Conservation (phyloP, 53 echinoderm and acorn worm genomes). For the Crossaster papposus region DNA sequence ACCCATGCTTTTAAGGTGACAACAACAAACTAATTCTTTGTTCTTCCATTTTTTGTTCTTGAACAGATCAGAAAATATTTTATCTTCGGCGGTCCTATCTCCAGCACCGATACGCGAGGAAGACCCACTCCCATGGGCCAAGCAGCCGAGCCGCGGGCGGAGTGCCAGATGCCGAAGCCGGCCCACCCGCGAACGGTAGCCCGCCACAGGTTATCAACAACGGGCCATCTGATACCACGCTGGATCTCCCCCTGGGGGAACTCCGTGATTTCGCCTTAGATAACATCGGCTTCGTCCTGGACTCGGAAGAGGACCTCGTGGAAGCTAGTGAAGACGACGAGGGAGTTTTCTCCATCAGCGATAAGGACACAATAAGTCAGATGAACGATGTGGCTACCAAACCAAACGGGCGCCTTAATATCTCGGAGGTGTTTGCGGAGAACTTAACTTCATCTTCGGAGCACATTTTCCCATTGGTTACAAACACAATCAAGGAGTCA, state of each 20-base stretch:
- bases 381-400: not conserved
- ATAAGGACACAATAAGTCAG: not conserved
- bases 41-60: not conserved
- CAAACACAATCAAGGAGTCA: not conserved
- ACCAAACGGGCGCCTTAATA: not conserved
- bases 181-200: not conserved
- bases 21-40: not conserved
- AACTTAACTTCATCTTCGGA: not conserved
- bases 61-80: constrained; percentile 27
- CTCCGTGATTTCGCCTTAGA: not conserved
- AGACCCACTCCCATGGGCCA: constrained; percentile 10
- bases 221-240: not conserved
- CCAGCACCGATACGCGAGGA: constrained; percentile 37
- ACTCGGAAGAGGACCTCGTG: not conserved
- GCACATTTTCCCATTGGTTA: not conserved
- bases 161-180: not conserved
- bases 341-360: not conserved
- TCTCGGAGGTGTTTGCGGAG: not conserved
- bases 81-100: constrained; percentile 44
- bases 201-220: not conserved
- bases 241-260: not conserved
- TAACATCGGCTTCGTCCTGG: constrained; percentile 16
- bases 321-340: not conserved
- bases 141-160: not conserved
- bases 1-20: too few species aligned